Evolutionary conservation across 2,113 vertebrate genomes (phyloP), one percentile per base, ranked within the genome.

Genomic region (Cacatua alba): DNA sequence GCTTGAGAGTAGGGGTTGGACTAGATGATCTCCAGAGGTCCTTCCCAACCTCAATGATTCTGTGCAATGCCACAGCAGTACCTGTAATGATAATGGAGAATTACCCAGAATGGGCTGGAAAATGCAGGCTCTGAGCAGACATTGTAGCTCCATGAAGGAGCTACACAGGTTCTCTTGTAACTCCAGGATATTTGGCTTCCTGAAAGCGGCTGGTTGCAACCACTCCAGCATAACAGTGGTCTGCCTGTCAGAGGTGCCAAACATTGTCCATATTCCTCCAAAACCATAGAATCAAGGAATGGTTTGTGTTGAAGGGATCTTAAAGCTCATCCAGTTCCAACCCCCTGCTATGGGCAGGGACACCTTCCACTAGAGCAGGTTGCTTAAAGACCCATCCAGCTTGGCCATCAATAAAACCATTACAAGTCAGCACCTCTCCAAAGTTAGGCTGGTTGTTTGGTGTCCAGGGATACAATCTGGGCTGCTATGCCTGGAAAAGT

Each of bases 201-300:
- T 41, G 39, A 48, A 60, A 46, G 46, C 17, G 11, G 10, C 19
- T 85, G 19, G 12, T 10, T 72, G 57, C 16, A 52, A 8, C 5
- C 13, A 17, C 33, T 79, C 59, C 19, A 44, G 31, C 55, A 12
- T 13, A 71, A 13, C 52, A 24, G n/a, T n/a, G 14, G 1, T 35
- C 23, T 35, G 25, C 20, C 35, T 52, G 8, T 9, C 49, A 84
- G 57, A 71, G 46, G 7, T 55, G 68, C 31, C 72, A 25, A 14
- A 31, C 13, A 2, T 24, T 33, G 20, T 4, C 37, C 2, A 0
- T 39, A 0, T 39, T n/a, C 59, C 52, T 53, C 59, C 19, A 57
- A 69, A 86, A n/a, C 8, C n/a, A 46, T 62, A 37, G 16, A 26
- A 26, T 62, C 35, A 5, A 25, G 26, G 35, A 37, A 62, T 39